These are phyloP conservation scores for Chelonoidis abingdonii DNA, from an alignment of 2,113 vertebrate species.

Conservation along the genomic window DNA sequence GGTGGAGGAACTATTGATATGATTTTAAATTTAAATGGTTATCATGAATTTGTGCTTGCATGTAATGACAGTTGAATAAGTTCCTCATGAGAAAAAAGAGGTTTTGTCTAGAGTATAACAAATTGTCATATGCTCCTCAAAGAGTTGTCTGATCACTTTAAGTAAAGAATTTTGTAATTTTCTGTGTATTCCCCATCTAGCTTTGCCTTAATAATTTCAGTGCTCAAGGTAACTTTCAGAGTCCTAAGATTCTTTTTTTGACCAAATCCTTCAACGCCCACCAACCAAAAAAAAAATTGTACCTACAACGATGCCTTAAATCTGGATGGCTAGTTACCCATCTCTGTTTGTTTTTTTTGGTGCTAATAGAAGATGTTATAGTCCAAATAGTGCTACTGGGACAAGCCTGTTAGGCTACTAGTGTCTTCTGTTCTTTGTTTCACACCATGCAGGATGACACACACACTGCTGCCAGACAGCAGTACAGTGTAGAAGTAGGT, in stretches of 20 bases:
- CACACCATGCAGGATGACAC: background rate
- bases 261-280: background rate
- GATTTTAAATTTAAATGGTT: slow-evolving; percentile 55
- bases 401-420: background rate
- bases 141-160: slow-evolving; percentile 27
- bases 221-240: background rate
- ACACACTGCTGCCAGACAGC: background rate
- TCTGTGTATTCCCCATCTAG: background rate
- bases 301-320: background rate
- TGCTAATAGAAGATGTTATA: background rate
- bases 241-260: background rate
- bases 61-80: slow-evolving; percentile 47
- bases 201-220: background rate
- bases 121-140: slow-evolving; percentile 31
- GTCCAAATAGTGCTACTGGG: background rate
- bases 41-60: slow-evolving; percentile 46
- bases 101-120: slow-evolving; percentile 33
- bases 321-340: background rate
- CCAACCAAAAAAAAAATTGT: background rate
- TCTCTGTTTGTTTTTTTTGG: background rate
- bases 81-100: slow-evolving; percentile 6
- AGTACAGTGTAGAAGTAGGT: background rate
- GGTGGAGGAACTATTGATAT: slow-evolving; percentile 52
- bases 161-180: slow-evolving; percentile 24
- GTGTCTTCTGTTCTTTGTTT: background rate